A percentile compares a stretch with the other conserved stretches of the same genome.
Evolutionary conservation across 2,113 vertebrate species (phyloP).

Genomic region (Gracilinanus agilis): DNA sequence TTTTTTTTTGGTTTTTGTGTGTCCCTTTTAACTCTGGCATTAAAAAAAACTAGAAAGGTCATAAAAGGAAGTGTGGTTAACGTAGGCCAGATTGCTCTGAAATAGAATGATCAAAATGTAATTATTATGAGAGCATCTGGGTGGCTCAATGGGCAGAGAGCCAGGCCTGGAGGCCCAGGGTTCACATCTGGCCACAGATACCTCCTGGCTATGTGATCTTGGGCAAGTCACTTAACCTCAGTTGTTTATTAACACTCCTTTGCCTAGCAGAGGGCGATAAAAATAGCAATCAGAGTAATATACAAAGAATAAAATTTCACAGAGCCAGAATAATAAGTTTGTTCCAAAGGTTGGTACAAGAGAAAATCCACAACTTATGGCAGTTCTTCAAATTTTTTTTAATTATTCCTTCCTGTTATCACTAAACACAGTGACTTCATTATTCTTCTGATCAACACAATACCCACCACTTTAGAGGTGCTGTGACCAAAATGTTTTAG

Average conservation of each 20-base stretch:
- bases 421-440: background rate
- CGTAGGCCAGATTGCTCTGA: background rate
- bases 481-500: background rate
- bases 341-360: background rate
- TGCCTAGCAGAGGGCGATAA: background rate
- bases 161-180: too few species aligned
- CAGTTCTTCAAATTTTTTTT: constrained; percentile 21
- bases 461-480: background rate
- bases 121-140: background rate
- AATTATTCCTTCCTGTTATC: background rate
- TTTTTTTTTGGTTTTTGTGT: constrained; percentile 15
- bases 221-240: too few species aligned
- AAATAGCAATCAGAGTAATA: background rate
- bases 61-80: background rate
- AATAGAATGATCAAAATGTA: constrained; percentile 22
- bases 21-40: constrained; percentile 1
- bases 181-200: too few species aligned
- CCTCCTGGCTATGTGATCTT: too few species aligned
- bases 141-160: too few species aligned
- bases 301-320: background rate
- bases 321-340: background rate
- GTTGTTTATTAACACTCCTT: too few species aligned
- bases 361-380: background rate
- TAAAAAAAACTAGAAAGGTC: constrained; percentile 2
- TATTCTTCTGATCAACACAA: background rate